Evolutionary conservation across 2,888 invertebrate species (phyloP).

Genomic region (Drosophila suboccidentalis): DNA sequence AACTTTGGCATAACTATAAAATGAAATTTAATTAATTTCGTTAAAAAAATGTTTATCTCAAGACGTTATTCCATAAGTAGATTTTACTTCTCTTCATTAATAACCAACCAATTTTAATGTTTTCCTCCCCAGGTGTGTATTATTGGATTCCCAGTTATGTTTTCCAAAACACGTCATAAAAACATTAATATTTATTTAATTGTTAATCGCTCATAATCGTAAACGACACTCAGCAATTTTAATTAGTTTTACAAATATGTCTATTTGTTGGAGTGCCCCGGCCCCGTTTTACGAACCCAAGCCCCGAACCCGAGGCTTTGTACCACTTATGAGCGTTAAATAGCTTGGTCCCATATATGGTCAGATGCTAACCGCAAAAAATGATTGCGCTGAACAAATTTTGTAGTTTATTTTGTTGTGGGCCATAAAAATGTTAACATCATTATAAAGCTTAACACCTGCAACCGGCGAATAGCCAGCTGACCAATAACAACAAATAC

Average conservation of each 20-base stretch:
- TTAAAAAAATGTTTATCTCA: too few species aligned
- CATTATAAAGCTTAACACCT: conserved; percentile 79
- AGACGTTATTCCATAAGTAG: neutral
- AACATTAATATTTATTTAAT: conserved; percentile 29
- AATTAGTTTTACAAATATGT: conserved; percentile 59
- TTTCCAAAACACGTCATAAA: neutral
- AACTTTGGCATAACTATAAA: too few species aligned
- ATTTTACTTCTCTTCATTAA: too few species aligned
- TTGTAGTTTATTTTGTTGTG: conserved; percentile 70
- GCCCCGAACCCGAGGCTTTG: conserved; percentile 14
- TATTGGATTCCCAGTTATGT: neutral
- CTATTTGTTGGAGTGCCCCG: conserved; percentile 20
- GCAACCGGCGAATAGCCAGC: conserved; percentile 49
- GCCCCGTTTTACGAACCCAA: neutral
- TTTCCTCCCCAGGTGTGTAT: too few species aligned
- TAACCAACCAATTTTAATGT: neutral
- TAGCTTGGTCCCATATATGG: conserved; percentile 57
- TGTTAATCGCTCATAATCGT: conserved; percentile 45
- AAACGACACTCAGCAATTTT: conserved; percentile 51
- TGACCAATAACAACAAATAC: conserved; percentile 37
- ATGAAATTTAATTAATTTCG: too few species aligned
- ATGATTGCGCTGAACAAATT: conserved; percentile 70
- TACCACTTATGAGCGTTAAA: conserved; percentile 45
- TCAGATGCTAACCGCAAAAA: conserved; percentile 47
- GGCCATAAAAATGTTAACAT: conserved; percentile 78